phyloP scores from a whole-genome alignment of 2,888 invertebrate species.

The Hetaerina titia region DNA sequence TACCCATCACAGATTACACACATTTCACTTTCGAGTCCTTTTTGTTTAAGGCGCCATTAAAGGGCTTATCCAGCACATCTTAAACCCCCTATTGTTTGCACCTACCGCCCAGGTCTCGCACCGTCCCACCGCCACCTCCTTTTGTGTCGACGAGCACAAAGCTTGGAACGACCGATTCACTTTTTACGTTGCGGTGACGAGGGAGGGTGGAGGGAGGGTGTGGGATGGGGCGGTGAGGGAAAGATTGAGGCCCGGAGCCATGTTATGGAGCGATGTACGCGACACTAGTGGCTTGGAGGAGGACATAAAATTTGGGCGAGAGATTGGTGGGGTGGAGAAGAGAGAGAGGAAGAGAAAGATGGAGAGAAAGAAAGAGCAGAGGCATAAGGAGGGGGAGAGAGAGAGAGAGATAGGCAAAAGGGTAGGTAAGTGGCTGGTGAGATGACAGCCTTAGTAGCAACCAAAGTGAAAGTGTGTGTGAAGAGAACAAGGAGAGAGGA shows the following conservation, averaged over 20 bases:
- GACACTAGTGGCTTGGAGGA: background rate
- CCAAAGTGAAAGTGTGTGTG: background rate
- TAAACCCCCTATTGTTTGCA: constrained; percentile 7
- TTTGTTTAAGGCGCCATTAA: constrained; percentile 14
- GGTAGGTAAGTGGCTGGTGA: background rate
- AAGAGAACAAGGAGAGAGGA: background rate
- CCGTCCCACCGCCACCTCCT: background rate
- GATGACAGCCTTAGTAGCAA: background rate
- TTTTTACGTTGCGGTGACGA: background rate
- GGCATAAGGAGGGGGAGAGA: background rate
- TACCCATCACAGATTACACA: constrained; percentile 6
- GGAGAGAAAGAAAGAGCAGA: background rate
- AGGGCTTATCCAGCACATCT: constrained; percentile 15
- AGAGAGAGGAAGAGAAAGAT: background rate
- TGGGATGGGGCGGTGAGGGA: background rate
- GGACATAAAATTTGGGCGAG: background rate
- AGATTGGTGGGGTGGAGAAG: background rate
- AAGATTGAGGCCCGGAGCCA: background rate
- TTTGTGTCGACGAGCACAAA: background rate
- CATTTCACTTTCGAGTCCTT: constrained; percentile 20
- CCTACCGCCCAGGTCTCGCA: background rate
- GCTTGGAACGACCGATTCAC: background rate
- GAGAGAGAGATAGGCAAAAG: background rate
- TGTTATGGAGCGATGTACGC: background rate
- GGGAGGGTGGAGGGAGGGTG: background rate